phyloP scores from a whole-genome alignment of 1,140 invertebrate species.

The Drosophila sp. region DNA sequence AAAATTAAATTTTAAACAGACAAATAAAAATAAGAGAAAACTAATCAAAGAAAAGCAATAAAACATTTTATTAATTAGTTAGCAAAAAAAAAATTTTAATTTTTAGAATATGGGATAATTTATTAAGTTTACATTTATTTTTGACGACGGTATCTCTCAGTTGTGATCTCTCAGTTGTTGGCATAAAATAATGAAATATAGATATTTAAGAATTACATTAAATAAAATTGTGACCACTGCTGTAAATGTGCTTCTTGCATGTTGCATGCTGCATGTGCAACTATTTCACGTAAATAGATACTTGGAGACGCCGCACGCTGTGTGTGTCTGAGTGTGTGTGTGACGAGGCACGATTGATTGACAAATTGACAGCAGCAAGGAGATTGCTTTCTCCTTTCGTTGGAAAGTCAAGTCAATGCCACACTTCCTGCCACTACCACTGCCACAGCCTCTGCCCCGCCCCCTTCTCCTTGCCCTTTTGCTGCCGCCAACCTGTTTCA shows the following conservation, averaged over 20 bases:
- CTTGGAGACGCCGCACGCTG: neutral
- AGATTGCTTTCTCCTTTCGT: constrained; percentile 15
- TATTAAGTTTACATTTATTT: too few relatives aligned
- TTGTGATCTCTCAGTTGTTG: too few relatives aligned
- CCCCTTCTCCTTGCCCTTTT: neutral
- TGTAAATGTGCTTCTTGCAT: neutral
- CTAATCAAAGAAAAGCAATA: too few relatives aligned
- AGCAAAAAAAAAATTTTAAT: too few relatives aligned
- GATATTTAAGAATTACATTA: too few relatives aligned
- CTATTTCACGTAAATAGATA: constrained; percentile 67
- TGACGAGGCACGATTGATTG: constrained; percentile 44
- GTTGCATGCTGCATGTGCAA: neutral
- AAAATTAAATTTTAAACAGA: too few relatives aligned
- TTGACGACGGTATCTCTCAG: too few relatives aligned
- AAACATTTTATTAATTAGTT: too few relatives aligned
- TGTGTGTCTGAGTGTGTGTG: neutral
- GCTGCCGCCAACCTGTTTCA: constrained; percentile 71
- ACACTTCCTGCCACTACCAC: constrained; percentile 24
- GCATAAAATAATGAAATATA: too few relatives aligned
- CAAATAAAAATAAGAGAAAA: too few relatives aligned
- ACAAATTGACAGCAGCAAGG: constrained; percentile 60
- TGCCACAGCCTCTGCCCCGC: neutral
- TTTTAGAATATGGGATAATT: too few relatives aligned
- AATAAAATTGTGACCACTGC: neutral
- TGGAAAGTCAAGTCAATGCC: constrained; percentile 4